Evolutionary conservation across 2,888 invertebrate genomes (phyloP), one percentile per base, ranked within the genome.

Genomic region (Lutraria lutraria): DNA sequence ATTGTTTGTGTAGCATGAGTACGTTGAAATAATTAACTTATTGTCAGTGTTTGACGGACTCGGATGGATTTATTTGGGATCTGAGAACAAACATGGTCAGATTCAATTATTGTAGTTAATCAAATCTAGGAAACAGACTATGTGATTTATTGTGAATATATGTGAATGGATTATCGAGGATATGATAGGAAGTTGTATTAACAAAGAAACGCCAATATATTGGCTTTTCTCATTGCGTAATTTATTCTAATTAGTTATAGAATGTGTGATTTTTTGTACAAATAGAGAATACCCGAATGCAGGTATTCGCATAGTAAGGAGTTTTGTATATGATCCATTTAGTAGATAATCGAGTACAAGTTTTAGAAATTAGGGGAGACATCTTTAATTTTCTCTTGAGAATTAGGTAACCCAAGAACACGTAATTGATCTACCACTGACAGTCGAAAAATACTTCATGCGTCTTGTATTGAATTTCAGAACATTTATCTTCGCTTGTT

Each of bases 321-420:
- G 2, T 4, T 43, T 8, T 2, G 43, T 43, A 43, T 43, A 43
- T 43, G 8, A 43, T 4, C 43, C 43, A 4, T 43, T 43, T 43
- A 4, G 43, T 43, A 43, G 43, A 43, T 43, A 43, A 43, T 43
- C 8, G 29, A 19, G 19, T 34, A 15, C 8, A 31, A 34, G 34
- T 3, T 31, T 34, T 6, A 15, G 76, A 76, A 76, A 76, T 68
- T 68, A 25, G 25, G 25, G 63, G 13, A 31, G 76, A 10, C 76
- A 34, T 76, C 76, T 76, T 76, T 76, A 76, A 76, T 76, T 76
- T 76, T 76, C 76, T 76, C 63, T 15, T 31, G 31, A 19, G 76
- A 31, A 16, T 34, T 34, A 34, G 16, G 34, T 31, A 76, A n/a
- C 16, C 34, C 76, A 34, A 34, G 31, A 16, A 6, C 2, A 31